phyloP scores from a whole-genome alignment of 2,113 vertebrate genomes.

The Sisor rabdophorus region DNA sequence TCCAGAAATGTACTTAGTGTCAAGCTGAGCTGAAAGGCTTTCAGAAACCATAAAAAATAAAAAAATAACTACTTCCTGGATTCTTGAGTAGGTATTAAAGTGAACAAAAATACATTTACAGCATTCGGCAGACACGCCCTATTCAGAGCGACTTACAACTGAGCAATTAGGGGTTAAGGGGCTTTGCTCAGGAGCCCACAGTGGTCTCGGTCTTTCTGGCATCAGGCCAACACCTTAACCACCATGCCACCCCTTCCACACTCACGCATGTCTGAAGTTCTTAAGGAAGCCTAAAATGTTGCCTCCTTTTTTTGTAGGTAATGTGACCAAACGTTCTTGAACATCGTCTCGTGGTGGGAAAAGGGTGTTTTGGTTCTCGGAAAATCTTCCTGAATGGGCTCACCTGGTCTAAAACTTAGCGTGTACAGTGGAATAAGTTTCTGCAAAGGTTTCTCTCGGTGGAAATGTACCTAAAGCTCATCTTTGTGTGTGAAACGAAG shows the following conservation, averaged over 20 bases:
- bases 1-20: not conserved
- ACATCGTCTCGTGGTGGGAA: not conserved
- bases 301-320: too few relatives aligned
- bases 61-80: too few relatives aligned
- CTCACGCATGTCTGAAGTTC: too few relatives aligned
- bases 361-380: not conserved
- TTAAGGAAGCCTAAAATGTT: too few relatives aligned
- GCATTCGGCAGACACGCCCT: too few relatives aligned
- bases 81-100: not conserved
- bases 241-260: too few relatives aligned
- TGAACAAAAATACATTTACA: not conserved
- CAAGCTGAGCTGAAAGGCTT: not conserved
- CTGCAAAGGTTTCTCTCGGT: not conserved
- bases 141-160: too few relatives aligned
- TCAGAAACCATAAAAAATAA: not conserved
- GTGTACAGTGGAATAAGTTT: not conserved
- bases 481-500: not conserved
- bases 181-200: too few relatives aligned
- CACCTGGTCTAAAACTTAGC: not conserved
- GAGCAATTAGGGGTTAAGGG: too few relatives aligned
- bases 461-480: not conserved
- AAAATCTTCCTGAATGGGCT: not conserved
- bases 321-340: too few relatives aligned
- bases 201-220: too few relatives aligned
- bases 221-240: too few relatives aligned